Percentiles rank a stretch among this genome's conserved stretches.
Evolutionary conservation across 1,140 invertebrate genomes (phyloP).

Genomic region (Dendroctonus ponderosae): DNA sequence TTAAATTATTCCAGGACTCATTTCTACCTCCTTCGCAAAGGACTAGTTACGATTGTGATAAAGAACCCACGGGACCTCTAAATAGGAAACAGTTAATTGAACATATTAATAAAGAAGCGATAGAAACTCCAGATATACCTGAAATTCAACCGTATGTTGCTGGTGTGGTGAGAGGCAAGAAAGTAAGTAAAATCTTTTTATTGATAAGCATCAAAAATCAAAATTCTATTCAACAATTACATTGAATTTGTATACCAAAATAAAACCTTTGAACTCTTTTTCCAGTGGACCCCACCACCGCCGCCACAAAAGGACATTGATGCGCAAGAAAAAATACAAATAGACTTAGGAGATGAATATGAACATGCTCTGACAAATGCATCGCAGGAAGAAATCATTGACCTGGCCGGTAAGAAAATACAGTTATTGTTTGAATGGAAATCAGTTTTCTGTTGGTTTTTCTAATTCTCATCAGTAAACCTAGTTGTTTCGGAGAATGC

Average conservation of each 20-base stretch:
- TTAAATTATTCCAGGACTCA: constrained; percentile 71
- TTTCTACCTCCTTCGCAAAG: constrained; percentile 94
- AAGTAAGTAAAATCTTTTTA: constrained; percentile 59
- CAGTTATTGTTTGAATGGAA: neutral
- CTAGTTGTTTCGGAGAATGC: too few relatives aligned
- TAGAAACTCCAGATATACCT: constrained; percentile 96
- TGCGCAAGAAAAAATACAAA: constrained; percentile 85
- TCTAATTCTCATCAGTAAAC: too few relatives aligned
- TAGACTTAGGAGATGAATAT: constrained; percentile 94
- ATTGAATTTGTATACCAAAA: too few relatives aligned
- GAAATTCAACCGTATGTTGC: constrained; percentile 91
- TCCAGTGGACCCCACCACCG: constrained; percentile 87
- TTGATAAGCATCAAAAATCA: too few relatives aligned
- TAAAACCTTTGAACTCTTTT: constrained; percentile 28
- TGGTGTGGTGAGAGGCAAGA: constrained; percentile 87
- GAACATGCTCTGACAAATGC: constrained; percentile 88
- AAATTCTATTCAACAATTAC: too few relatives aligned
- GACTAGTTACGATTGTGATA: constrained; percentile 93
- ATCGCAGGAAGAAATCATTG: constrained; percentile 97
- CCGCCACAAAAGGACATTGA: constrained; percentile 73
- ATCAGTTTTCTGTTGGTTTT: too few relatives aligned
- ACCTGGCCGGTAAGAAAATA: constrained; percentile 80
- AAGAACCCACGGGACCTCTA: constrained; percentile 91
- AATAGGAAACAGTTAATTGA: constrained; percentile 96
- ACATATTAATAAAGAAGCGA: constrained; percentile 95